Evolutionary conservation across 2,888 invertebrate species (phyloP).

Genomic region (Andrena minutula): DNA sequence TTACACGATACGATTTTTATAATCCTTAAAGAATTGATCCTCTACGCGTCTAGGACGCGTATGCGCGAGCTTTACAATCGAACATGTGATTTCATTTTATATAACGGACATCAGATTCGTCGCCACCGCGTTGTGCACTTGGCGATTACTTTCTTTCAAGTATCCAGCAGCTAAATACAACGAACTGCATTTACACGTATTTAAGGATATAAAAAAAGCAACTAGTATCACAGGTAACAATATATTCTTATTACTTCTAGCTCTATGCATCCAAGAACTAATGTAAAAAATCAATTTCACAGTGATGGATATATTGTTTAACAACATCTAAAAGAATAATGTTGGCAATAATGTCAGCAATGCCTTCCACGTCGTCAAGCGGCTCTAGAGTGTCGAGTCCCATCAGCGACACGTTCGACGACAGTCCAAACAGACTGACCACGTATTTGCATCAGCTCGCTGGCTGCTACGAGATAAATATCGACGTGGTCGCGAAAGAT

Average conservation of each 20-base stretch:
- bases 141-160: too few species aligned
- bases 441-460: constrained; percentile 81
- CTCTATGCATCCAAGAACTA: background rate
- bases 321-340: constrained; percentile 41
- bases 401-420: constrained; percentile 85
- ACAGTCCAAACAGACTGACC: constrained; percentile 85
- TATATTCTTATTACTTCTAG: constrained; percentile 26
- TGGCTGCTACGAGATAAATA: constrained; percentile 81
- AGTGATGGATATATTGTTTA: constrained; percentile 21
- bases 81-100: too few species aligned
- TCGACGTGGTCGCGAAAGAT: constrained; percentile 87
- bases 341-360: constrained; percentile 50
- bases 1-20: background rate
- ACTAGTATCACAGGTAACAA: too few species aligned
- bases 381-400: constrained; percentile 78
- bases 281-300: background rate
- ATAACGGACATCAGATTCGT: too few species aligned
- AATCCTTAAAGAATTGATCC: background rate
- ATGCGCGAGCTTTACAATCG: too few species aligned
- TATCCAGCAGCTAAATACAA: too few species aligned
- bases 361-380: constrained; percentile 63
- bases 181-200: background rate
- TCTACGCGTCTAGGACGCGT: too few species aligned
- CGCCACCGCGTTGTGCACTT: too few species aligned
- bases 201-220: background rate